Evolutionary conservation across 2,888 invertebrate species (phyloP).

Genomic region (Argyresthia albistria): DNA sequence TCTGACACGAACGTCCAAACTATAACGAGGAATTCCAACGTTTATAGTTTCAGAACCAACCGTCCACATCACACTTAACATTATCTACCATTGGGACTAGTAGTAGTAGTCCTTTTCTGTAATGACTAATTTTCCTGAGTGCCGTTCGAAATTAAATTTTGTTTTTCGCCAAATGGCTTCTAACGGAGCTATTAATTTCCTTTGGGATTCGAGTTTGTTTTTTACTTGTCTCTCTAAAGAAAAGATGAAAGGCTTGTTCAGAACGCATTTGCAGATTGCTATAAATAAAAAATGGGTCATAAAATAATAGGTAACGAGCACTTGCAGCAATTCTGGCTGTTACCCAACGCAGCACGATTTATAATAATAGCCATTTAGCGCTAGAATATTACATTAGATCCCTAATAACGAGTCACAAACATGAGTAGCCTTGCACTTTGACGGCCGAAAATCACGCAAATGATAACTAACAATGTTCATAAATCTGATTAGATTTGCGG

Average conservation of each 20-base stretch:
- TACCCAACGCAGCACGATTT: no score
- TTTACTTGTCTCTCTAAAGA: background rate
- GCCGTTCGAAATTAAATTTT: background rate
- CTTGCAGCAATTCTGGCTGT: no score
- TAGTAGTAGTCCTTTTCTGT: background rate
- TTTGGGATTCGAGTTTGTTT: background rate
- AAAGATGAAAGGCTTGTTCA: background rate
- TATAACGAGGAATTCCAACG: constrained; percentile 27
- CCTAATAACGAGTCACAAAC: no score
- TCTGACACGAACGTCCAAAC: constrained; percentile 23
- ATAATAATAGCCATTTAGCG: no score
- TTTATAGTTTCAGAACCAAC: constrained; percentile 16
- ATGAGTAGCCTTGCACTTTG: no score
- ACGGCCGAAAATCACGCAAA: no score
- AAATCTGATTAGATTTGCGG: no score
- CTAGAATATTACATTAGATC: no score
- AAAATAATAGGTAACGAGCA: no score
- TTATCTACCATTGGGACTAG: background rate
- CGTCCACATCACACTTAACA: background rate
- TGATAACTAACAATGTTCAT: no score
- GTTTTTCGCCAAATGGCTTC: background rate
- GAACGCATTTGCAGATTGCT: background rate
- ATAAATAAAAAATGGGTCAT: no score
- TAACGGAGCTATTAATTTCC: background rate
- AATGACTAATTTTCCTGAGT: background rate